These are phyloP conservation scores for Atta cephalotes DNA, from an alignment of 1,140 invertebrate species.

Conservation along the genomic window DNA sequence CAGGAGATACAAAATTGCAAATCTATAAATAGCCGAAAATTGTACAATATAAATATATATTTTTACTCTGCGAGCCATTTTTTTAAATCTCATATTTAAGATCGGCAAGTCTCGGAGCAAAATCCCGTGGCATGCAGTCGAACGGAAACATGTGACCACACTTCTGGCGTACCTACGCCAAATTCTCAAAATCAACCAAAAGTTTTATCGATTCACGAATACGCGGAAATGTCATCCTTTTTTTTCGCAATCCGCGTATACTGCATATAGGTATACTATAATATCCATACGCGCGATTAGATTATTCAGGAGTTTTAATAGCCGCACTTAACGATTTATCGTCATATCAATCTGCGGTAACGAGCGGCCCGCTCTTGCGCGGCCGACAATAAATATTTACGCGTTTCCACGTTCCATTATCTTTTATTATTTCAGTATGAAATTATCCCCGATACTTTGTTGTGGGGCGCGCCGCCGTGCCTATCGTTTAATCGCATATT, in stretches of 20 bases:
- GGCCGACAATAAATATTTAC: constrained; percentile 75
- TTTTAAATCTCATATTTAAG: background rate
- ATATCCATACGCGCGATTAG: constrained; percentile 47
- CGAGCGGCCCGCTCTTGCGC: constrained; percentile 62
- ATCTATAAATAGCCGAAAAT: constrained; percentile 5
- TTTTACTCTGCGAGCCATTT: background rate
- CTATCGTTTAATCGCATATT: constrained; percentile 68
- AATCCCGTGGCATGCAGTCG: background rate
- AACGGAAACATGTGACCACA: background rate
- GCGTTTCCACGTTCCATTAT: constrained; percentile 69
- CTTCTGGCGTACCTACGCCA: background rate
- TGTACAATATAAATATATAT: background rate
- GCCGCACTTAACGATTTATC: constrained; percentile 63
- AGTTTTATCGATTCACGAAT: constrained; percentile 28
- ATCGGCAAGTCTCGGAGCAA: background rate
- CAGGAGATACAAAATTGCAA: background rate
- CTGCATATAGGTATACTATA: constrained; percentile 1
- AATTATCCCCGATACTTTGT: constrained; percentile 67
- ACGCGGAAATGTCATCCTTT: constrained; percentile 44
- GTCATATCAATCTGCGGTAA: constrained; percentile 62
- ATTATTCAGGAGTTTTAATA: constrained; percentile 66
- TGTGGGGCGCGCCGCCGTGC: constrained; percentile 54
- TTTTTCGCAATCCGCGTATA: background rate
- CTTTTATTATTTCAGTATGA: constrained; percentile 77
- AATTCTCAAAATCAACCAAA: background rate